Conservation (phyloP, 2,888 invertebrate species). For the Ophion ventricosus region DNA sequence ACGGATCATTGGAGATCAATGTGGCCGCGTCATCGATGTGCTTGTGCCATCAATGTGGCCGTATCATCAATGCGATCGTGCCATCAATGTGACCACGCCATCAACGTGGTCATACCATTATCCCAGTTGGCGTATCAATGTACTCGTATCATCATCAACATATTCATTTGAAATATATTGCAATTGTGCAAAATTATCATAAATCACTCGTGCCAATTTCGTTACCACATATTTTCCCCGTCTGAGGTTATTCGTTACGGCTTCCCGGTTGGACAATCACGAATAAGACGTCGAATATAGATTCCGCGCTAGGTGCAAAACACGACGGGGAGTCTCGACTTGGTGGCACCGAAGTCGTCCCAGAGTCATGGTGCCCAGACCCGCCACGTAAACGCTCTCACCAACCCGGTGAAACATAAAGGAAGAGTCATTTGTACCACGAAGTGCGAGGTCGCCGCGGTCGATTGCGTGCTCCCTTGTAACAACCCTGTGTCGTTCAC, state of each 20-base stretch:
- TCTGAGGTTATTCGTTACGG: slow-evolving; percentile 4
- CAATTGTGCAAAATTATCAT: neutral
- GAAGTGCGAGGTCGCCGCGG: slow-evolving; percentile 79
- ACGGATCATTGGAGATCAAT: neutral
- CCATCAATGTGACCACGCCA: no score
- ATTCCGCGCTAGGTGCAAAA: neutral
- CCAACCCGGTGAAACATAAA: slow-evolving; percentile 66
- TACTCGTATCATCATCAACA: neutral
- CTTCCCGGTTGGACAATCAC: slow-evolving; percentile 19
- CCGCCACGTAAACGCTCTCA: slow-evolving; percentile 27
- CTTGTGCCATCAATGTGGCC: neutral
- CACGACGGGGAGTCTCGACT: slow-evolving; percentile 38
- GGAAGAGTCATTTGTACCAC: slow-evolving; percentile 81
- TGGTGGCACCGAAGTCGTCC: slow-evolving; percentile 33
- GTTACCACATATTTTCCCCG: neutral
- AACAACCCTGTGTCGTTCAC: slow-evolving; percentile 77
- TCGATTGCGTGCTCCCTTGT: slow-evolving; percentile 78
- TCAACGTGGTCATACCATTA: no score
- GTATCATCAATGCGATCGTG: neutral
- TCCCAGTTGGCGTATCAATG: neutral
- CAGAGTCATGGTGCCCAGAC: slow-evolving; percentile 1
- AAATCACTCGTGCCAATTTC: neutral
- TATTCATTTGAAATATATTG: neutral
- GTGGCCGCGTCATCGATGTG: neutral
- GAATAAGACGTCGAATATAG: neutral